Evolutionary conservation across 2,797 vertebrate species (phyloP).

Genomic region (Hemibagrus guttatus): DNA sequence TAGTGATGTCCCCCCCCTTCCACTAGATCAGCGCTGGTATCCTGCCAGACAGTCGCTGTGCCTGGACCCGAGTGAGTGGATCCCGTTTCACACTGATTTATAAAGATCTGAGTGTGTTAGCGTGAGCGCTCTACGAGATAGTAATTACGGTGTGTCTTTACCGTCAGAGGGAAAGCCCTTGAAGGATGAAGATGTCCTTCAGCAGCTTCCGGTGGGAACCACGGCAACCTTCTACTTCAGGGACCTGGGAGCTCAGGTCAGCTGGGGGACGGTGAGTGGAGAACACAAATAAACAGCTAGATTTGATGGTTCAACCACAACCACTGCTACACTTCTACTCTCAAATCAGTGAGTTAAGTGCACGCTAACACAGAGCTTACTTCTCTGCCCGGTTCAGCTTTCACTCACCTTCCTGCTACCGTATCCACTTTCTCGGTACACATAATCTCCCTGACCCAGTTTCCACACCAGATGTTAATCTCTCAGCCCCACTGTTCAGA

Average conservation of each 20-base stretch:
- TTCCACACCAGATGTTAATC: constrained; percentile 75
- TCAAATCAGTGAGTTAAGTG: not conserved
- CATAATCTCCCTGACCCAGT: constrained; percentile 73
- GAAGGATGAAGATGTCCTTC: constrained; percentile 90
- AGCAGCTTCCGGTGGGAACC: constrained; percentile 93
- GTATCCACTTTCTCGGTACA: constrained; percentile 71
- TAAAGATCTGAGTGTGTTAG: constrained; percentile 22
- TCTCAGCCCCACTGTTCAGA: constrained; percentile 65
- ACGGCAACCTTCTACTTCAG: constrained; percentile 92
- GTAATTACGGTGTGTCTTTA: constrained; percentile 16
- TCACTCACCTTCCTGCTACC: constrained; percentile 60
- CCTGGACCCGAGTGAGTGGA: constrained; percentile 87
- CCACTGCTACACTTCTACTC: not conserved
- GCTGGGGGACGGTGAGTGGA: constrained; percentile 85
- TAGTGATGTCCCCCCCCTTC: constrained; percentile 32
- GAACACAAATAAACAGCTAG: not conserved
- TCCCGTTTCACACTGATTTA: constrained; percentile 27
- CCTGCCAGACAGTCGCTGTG: constrained; percentile 91
- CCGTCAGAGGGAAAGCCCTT: constrained; percentile 84
- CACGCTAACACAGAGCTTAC: constrained; percentile 33
- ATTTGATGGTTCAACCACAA: not conserved
- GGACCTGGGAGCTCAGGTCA: constrained; percentile 91
- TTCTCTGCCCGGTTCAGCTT: constrained; percentile 57
- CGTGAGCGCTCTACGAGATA: not conserved
- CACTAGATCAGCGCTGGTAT: constrained; percentile 91